These are phyloP conservation scores for Corvus cornix DNA, from an alignment of 2,113 vertebrate genomes.

Conservation along the genomic window DNA sequence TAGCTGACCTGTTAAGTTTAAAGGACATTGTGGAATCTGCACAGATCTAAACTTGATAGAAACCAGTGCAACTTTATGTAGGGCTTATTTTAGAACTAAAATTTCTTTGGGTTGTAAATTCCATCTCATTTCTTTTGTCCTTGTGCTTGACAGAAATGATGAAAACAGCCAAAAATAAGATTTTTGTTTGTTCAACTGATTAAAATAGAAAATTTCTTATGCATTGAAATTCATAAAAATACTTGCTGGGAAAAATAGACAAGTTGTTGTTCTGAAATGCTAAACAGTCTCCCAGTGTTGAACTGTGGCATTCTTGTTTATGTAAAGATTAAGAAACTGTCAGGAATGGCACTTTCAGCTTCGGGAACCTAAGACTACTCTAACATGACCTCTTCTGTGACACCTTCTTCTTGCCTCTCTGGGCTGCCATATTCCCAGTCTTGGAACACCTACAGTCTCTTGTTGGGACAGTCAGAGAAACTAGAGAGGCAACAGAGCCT, in stretches of 20 bases:
- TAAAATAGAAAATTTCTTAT: neutral
- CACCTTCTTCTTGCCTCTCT: neutral
- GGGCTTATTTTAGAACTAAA: neutral
- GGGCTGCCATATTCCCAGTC: neutral
- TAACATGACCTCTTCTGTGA: neutral
- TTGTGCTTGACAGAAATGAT: neutral
- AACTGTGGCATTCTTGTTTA: neutral
- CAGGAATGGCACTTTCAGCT: neutral
- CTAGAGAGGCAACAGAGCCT: accelerated
- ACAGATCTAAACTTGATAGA: neutral
- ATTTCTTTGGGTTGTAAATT: neutral
- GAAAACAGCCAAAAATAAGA: neutral
- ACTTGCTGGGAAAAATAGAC: neutral
- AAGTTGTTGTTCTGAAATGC: neutral
- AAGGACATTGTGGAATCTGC: neutral
- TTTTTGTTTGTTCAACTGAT: neutral
- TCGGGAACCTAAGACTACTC: neutral
- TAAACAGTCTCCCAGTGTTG: neutral
- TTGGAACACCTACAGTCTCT: neutral
- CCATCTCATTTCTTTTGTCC: neutral
- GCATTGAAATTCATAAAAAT: neutral
- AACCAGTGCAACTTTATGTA: neutral
- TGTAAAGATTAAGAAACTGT: neutral
- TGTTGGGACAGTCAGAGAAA: neutral
- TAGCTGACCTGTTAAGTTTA: neutral